Conservation (phyloP, 2,113 vertebrate genomes). For the Telmatochromis brachygnathus region DNA sequence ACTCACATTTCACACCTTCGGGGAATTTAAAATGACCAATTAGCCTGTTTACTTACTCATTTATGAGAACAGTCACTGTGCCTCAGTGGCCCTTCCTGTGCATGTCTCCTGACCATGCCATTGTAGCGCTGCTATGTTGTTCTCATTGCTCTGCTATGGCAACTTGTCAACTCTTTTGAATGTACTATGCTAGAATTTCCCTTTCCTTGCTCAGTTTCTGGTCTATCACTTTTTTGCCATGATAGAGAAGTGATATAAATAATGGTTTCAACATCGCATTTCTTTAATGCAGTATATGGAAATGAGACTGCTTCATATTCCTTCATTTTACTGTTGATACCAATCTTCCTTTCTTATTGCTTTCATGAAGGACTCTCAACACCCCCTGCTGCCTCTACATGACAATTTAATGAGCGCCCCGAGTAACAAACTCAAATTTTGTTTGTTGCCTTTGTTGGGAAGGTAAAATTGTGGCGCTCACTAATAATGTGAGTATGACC, state of each 20-base stretch:
- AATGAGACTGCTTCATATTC: not conserved
- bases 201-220: not conserved
- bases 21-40: not conserved
- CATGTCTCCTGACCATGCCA: not conserved
- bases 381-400: slow-evolving; percentile 17
- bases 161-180: not conserved
- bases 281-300: slow-evolving; percentile 2
- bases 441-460: slow-evolving; percentile 37
- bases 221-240: not conserved
- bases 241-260: not conserved
- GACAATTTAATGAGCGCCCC: slow-evolving; percentile 45
- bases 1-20: not conserved
- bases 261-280: not conserved
- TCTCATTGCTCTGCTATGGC: not conserved
- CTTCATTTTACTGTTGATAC: slow-evolving; percentile 1
- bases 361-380: not conserved
- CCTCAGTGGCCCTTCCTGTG: not conserved
- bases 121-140: not conserved
- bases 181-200: not conserved
- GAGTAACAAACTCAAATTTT: slow-evolving; percentile 39
- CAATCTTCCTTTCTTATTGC: not conserved
- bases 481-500: slow-evolving; percentile 34
- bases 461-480: slow-evolving; percentile 1
- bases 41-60: not conserved
- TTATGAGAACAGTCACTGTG: not conserved